phyloP scores from a whole-genome alignment of 2,113 vertebrate species.

The Coptodon bakossiorum region DNA sequence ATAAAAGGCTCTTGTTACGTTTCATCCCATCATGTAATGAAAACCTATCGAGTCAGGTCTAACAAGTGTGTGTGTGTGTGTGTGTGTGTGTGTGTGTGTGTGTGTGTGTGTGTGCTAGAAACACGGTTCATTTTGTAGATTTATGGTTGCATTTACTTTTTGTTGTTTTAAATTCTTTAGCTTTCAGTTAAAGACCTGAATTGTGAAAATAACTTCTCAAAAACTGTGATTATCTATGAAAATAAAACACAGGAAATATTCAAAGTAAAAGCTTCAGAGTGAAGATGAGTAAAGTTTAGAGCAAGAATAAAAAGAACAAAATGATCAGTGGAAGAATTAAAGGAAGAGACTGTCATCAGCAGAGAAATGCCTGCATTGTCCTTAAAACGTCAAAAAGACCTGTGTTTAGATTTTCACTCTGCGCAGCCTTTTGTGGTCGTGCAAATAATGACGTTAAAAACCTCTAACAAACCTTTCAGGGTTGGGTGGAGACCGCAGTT shows the following conservation, averaged over 20 bases:
- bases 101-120: not conserved
- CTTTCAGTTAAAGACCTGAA: not conserved
- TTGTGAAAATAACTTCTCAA: not conserved
- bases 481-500: not conserved
- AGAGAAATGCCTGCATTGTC: conserved; percentile 15
- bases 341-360: conserved; percentile 1
- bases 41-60: too few relatives aligned
- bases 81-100: too few relatives aligned
- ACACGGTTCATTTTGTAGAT: not conserved
- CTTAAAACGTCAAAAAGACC: not conserved
- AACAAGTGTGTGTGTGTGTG: too few relatives aligned
- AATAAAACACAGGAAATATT: not conserved
- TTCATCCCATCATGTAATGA: too few relatives aligned
- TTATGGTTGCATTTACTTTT: not conserved
- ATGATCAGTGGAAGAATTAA: not conserved
- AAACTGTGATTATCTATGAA: not conserved
- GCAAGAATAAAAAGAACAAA: not conserved
- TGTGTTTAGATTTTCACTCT: not conserved
- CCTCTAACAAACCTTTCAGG: not conserved
- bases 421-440: not conserved
- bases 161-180: not conserved
- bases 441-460: not conserved
- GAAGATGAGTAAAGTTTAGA: not conserved
- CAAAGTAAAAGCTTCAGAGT: rapidly evolving
- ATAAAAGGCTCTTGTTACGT: too few relatives aligned